Conservation (phyloP, 2,797 vertebrate species). For the Cuculus canorus region DNA sequence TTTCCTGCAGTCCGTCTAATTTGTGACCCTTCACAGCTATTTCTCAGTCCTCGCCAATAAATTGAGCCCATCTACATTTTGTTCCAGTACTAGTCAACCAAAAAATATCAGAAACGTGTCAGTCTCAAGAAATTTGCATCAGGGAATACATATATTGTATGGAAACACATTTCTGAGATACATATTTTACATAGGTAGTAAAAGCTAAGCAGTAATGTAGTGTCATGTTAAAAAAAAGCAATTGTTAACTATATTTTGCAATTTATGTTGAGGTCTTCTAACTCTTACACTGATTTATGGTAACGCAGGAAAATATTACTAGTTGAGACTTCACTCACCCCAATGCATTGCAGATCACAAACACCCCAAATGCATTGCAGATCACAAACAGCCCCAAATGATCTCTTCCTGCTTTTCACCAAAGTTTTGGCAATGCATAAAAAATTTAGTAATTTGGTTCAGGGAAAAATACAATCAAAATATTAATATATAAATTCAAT, state of each 20-base stretch:
- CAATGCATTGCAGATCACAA: neutral
- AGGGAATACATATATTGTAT: neutral
- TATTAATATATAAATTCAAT: neutral
- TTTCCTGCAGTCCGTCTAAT: conserved; percentile 5
- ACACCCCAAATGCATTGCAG: neutral
- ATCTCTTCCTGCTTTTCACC: neutral
- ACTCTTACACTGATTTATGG: neutral
- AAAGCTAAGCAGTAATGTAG: neutral
- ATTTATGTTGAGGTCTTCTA: neutral
- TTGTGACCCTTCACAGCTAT: neutral
- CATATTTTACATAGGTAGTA: neutral
- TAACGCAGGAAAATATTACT: neutral
- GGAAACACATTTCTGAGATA: neutral
- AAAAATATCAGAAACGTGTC: neutral
- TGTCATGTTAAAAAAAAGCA: neutral
- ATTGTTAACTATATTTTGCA: neutral
- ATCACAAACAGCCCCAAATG: neutral
- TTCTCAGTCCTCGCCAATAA: neutral
- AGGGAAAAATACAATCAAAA: neutral
- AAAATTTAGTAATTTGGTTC: neutral
- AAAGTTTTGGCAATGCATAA: neutral
- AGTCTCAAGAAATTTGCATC: neutral
- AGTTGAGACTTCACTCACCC: neutral
- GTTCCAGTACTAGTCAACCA: neutral
- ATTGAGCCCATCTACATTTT: neutral